Evolutionary conservation across 2,888 invertebrate genomes (phyloP).

Genomic region (Ennomos erosarius): DNA sequence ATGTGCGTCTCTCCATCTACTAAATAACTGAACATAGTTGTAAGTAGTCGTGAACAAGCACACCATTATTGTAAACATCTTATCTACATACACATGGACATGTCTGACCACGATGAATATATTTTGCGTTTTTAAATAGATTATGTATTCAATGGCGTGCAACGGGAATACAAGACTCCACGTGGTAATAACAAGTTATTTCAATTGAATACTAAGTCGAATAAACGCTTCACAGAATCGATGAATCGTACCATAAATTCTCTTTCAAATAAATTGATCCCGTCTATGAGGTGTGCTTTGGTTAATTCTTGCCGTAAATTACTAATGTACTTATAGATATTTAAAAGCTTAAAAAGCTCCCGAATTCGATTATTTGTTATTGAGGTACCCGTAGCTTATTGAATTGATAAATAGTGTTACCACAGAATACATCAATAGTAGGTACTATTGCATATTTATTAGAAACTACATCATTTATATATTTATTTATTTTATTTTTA

Average conservation of each 20-base stretch:
- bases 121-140: constrained; percentile 16
- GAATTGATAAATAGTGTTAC: no score
- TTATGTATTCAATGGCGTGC: constrained; percentile 17
- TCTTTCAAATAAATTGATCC: constrained; percentile 29
- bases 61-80: constrained; percentile 14
- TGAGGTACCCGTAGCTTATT: no score
- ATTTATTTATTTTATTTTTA: no score
- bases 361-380: no score
- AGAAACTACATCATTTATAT: no score
- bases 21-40: background rate
- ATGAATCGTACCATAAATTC: constrained; percentile 37
- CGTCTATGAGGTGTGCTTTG: constrained; percentile 19
- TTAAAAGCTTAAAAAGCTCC: constrained; percentile 32
- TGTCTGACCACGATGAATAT: constrained; percentile 20
- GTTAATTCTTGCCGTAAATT: constrained; percentile 29
- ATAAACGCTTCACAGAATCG: constrained; percentile 41
- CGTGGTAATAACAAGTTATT: constrained; percentile 34
- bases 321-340: constrained; percentile 7
- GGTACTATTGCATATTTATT: no score
- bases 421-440: no score
- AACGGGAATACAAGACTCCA: constrained; percentile 25
- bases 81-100: constrained; percentile 21
- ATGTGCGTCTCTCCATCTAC: background rate
- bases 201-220: constrained; percentile 43
- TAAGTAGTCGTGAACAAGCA: constrained; percentile 8